phyloP scores from a whole-genome alignment of 2,797 vertebrate species.

The Trematomus bernacchii region DNA sequence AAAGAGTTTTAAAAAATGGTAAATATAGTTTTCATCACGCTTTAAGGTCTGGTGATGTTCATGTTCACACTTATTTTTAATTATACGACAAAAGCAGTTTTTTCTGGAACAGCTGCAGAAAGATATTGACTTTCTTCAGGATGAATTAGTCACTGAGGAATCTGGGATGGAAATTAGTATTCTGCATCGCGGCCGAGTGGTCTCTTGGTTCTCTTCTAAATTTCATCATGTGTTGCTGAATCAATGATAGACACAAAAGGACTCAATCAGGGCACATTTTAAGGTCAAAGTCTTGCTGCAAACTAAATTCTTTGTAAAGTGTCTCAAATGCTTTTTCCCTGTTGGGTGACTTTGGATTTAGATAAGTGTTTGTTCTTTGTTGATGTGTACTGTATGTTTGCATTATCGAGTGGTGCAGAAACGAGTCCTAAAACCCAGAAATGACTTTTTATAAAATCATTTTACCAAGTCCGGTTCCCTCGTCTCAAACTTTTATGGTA shows the following conservation, averaged over 20 bases:
- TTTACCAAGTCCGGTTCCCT: too few species aligned
- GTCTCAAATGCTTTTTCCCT: conserved; percentile 10
- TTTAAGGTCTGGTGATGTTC: background rate
- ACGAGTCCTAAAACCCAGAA: too few species aligned
- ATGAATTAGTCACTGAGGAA: conserved; percentile 61
- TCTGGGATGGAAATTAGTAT: conserved; percentile 58
- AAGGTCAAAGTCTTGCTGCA: conserved; percentile 28
- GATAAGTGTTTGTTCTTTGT: background rate
- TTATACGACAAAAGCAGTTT: conserved; percentile 5
- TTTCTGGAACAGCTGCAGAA: conserved; percentile 21
- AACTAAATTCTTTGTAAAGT: conserved; percentile 37
- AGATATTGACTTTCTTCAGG: conserved; percentile 57
- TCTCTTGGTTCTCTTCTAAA: conserved; percentile 46
- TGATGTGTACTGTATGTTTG: background rate
- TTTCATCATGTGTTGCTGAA: conserved; percentile 69
- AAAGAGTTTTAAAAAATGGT: background rate
- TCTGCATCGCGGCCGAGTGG: conserved; percentile 32
- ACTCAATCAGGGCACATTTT: conserved; percentile 29
- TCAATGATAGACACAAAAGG: conserved; percentile 55
- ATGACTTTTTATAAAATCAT: too few species aligned
- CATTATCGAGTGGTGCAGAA: too few species aligned
- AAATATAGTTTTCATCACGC: conserved; percentile 8
- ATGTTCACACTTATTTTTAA: background rate
- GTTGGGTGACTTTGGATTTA: background rate
- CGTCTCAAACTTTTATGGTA: background rate